phyloP scores from a whole-genome alignment of 2,888 invertebrate species.

The Teinopalpus imperialis region DNA sequence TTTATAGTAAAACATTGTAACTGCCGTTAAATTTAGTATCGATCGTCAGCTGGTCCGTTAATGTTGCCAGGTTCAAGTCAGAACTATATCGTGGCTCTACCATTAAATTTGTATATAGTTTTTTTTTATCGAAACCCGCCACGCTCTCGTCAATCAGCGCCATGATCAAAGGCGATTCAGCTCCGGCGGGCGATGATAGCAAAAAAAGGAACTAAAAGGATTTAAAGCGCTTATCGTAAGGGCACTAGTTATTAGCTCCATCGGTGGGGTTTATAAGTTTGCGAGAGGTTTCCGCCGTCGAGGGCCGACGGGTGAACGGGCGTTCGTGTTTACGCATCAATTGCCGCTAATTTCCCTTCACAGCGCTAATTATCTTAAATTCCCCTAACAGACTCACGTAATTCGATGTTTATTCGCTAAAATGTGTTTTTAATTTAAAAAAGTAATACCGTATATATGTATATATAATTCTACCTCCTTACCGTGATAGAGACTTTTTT shows the following conservation, averaged over 20 bases:
- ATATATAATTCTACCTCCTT: no score
- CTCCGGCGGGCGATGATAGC: constrained; percentile 7
- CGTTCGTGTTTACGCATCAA: constrained; percentile 14
- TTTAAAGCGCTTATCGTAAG: constrained; percentile 15
- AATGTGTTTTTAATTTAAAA: background rate
- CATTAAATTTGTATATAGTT: no score
- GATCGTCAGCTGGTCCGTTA: no score
- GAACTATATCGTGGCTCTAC: no score
- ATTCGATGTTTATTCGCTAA: background rate
- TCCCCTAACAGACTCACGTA: background rate
- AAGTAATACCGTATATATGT: no score
- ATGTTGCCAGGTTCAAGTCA: no score
- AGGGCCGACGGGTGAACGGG: background rate
- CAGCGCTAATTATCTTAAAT: constrained; percentile 9
- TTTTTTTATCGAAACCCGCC: background rate
- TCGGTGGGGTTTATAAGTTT: background rate
- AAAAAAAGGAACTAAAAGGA: constrained; percentile 14
- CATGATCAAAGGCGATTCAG: constrained; percentile 9
- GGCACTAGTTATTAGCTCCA: constrained; percentile 23
- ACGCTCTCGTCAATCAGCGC: constrained; percentile 3
- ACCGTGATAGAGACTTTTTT: no score
- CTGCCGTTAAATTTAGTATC: background rate
- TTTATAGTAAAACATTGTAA: no score
- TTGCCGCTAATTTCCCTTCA: constrained; percentile 18
- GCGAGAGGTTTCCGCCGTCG: constrained; percentile 9